Conservation (phyloP, 2,888 invertebrate genomes). For the Pyrocoelia pectoralis region DNA sequence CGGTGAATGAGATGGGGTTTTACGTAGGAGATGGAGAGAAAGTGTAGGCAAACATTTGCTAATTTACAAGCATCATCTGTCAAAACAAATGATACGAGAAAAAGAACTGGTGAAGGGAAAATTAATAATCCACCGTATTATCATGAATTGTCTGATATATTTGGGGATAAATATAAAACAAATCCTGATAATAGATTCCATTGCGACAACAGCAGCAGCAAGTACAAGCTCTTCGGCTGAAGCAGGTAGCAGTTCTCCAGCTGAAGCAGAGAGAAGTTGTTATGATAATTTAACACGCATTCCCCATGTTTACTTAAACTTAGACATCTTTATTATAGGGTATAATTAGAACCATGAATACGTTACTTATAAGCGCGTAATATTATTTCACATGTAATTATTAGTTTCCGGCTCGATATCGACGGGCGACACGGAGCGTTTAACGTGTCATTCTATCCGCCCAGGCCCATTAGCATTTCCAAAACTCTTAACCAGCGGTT, state of each 20-base stretch:
- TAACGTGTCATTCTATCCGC: too few relatives aligned
- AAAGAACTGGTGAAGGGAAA: neutral
- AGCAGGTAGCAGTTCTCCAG: neutral
- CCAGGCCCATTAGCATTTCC: too few relatives aligned
- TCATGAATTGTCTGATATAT: neutral
- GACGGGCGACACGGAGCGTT: too few relatives aligned
- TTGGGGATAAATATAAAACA: conserved; percentile 8
- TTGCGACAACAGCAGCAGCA: neutral
- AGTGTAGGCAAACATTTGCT: conserved; percentile 7
- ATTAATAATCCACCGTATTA: conserved; percentile 7
- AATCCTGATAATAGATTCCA: conserved; percentile 3
- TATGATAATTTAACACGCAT: too few relatives aligned
- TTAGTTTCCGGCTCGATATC: too few relatives aligned
- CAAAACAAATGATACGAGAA: neutral
- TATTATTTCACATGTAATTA: too few relatives aligned
- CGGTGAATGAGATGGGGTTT: neutral
- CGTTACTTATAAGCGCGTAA: too few relatives aligned
- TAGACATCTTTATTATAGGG: too few relatives aligned
- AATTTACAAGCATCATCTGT: neutral
- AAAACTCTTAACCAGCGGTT: too few relatives aligned
- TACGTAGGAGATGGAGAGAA: conserved; percentile 7
- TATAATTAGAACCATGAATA: too few relatives aligned
- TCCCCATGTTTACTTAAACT: too few relatives aligned
- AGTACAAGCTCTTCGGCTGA: conserved; percentile 5
- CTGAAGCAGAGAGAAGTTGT: neutral